Evolutionary conservation across 2,797 vertebrate genomes (phyloP), one percentile per base, ranked within the genome.

Genomic region (Falco rusticolus): DNA sequence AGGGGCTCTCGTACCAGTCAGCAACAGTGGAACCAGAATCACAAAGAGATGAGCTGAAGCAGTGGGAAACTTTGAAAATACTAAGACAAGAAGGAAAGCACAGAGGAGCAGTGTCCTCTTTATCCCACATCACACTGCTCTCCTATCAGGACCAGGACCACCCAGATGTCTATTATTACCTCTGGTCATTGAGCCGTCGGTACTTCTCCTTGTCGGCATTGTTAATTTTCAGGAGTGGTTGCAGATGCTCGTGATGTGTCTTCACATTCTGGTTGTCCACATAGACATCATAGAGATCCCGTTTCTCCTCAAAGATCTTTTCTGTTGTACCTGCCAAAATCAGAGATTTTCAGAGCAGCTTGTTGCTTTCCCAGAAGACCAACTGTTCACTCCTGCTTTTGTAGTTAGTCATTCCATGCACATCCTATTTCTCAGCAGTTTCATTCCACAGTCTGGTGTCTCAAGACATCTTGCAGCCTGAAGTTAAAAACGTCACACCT

Each of bases 251-350:
- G 0, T 98, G 98, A 97, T 99, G 99, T 0, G 99, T 99, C 98
- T 98, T 99, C 97, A 99, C 99, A n/a, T 99, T 99, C 98, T 99
- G 99, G 98, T 99, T 99, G 82, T 99, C 99, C 45, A 99, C 97
- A 1, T 99, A 99, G 33, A 99, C 98, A 8, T 99, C 99, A 3
- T 99, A 99, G 51, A 99, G 98, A 50, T 99, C 99, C 87, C 98
- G 99, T 96, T 99, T 99, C 93, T 99, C 99, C 97, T 99, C 99
- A 56, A 99, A 99, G 63, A 99, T 99, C 98, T 99, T 99, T 98
- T 99, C 99, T 8, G 99, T 99, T 74, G 99, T 99, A 97, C 99
- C 99, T 99, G 37, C 22, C 78, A 75, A 89, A 77, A 80, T 45
- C n/a, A 41, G 64, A 84, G 80, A 60, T 89, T 93, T 87, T 95